Evolutionary conservation across 2,888 invertebrate species (phyloP).

Genomic region (Pristionchus maxplancki): DNA sequence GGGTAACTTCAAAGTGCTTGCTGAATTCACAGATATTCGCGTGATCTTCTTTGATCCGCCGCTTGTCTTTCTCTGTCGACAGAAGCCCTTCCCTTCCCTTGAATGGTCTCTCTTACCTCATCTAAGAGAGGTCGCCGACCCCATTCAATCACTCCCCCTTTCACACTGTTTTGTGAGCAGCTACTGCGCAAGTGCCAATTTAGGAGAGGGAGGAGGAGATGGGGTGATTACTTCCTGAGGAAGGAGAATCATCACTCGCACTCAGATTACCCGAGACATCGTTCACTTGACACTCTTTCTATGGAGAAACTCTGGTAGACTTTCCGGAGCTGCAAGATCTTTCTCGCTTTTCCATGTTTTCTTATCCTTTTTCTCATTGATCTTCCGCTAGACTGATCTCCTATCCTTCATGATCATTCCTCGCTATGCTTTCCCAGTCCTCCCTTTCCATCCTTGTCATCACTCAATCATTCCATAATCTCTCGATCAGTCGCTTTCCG

Average conservation of each 20-base stretch:
- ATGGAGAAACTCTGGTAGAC: too few relatives aligned
- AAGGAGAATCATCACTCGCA: not conserved
- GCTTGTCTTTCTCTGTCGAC: not conserved
- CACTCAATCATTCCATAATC: not conserved
- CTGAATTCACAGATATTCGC: not conserved
- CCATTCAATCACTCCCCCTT: not conserved
- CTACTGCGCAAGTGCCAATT: conserved; percentile 39
- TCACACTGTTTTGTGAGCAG: conserved; percentile 1
- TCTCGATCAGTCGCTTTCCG: not conserved
- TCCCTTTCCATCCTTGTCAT: not conserved
- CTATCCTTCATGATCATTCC: not conserved
- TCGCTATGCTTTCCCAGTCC: not conserved
- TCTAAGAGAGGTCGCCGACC: conserved; percentile 21
- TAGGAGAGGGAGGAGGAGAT: not conserved
- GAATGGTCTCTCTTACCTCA: conserved; percentile 41
- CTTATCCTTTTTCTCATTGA: not conserved
- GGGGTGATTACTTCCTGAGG: conserved; percentile 18
- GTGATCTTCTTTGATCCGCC: not conserved
- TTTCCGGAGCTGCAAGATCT: too few relatives aligned
- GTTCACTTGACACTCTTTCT: too few relatives aligned
- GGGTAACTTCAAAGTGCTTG: not conserved
- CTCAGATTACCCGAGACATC: not conserved
- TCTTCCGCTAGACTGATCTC: not conserved
- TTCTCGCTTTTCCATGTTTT: not conserved
- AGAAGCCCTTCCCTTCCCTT: not conserved